These are phyloP conservation scores for Pecten maximus DNA, from an alignment of 2,888 invertebrate species.

Conservation along the genomic window DNA sequence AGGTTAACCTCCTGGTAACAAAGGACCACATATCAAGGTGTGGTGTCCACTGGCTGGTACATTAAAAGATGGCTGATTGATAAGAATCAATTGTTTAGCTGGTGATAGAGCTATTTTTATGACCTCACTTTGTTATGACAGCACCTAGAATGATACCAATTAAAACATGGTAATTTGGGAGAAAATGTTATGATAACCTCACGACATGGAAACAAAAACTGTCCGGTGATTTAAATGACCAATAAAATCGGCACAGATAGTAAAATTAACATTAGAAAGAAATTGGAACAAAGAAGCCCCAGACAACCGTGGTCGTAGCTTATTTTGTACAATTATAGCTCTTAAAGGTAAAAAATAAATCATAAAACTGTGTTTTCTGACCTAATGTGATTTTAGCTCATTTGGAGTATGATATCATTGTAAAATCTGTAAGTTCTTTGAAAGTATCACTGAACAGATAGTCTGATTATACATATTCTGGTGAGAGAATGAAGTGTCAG, in stretches of 20 bases:
- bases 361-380: no score
- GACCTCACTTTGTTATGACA: not conserved
- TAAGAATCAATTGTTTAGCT: not conserved
- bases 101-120: not conserved
- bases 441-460: no score
- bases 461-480: no score
- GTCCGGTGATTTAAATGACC: not conserved
- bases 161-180: not conserved
- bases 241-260: not conserved
- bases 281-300: not conserved
- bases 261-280: conserved; percentile 12
- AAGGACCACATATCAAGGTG: not conserved
- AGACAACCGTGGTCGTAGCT: no score
- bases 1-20: not conserved
- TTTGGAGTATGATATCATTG: no score
- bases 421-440: no score
- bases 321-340: no score
- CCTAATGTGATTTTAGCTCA: no score
- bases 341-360: no score
- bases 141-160: not conserved
- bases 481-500: no score
- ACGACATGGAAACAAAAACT: not conserved
- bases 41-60: no score
- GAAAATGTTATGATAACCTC: not conserved
- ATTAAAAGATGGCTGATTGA: not conserved